These are phyloP conservation scores for Cladorhizidae sp. DNA, from an alignment of 37 sponge, comb jelly and placozoan species.

Conservation along the genomic window DNA sequence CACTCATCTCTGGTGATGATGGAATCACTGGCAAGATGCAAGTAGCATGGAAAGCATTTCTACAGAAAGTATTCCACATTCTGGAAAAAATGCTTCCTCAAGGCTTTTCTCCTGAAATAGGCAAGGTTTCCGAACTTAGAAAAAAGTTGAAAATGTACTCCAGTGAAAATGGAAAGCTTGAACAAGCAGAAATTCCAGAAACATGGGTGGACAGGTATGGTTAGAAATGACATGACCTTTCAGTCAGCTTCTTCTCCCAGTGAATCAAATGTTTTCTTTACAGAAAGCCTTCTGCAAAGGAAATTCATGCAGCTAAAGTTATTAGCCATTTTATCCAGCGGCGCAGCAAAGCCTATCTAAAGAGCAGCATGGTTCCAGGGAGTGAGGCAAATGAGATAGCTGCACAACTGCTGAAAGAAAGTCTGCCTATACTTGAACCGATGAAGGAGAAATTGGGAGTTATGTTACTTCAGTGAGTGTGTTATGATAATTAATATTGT, in stretches of 20 bases:
- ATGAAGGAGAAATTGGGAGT: slow-evolving; percentile 3
- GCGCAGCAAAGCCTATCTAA: not conserved
- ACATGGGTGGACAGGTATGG: slow-evolving; percentile 3
- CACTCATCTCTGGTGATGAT: not conserved
- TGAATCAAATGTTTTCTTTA: not conserved
- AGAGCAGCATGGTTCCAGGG: slow-evolving; percentile 6
- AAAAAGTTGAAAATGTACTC: not conserved
- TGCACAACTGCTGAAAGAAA: not conserved
- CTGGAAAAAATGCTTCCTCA: slow-evolving; percentile 7
- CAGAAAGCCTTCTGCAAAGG: slow-evolving; percentile 19
- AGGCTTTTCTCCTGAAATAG: not conserved
- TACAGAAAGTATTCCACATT: slow-evolving; percentile 7
- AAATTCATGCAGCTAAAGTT: slow-evolving; percentile 12
- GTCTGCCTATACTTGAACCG: slow-evolving; percentile 17
- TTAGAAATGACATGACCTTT: not conserved
- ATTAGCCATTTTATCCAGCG: slow-evolving; percentile 11
- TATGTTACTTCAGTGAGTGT: slow-evolving; percentile 19
- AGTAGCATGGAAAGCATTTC: slow-evolving; percentile 64
- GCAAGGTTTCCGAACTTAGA: not conserved
- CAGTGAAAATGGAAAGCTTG: too few relatives aligned
- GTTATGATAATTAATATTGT: not conserved
- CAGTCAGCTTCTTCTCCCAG: not conserved
- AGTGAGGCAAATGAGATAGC: not conserved
- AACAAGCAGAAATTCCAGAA: not conserved
- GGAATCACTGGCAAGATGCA: slow-evolving; percentile 30